phyloP scores from a whole-genome alignment of 2,888 invertebrate genomes.

The Syritta pipiens region DNA sequence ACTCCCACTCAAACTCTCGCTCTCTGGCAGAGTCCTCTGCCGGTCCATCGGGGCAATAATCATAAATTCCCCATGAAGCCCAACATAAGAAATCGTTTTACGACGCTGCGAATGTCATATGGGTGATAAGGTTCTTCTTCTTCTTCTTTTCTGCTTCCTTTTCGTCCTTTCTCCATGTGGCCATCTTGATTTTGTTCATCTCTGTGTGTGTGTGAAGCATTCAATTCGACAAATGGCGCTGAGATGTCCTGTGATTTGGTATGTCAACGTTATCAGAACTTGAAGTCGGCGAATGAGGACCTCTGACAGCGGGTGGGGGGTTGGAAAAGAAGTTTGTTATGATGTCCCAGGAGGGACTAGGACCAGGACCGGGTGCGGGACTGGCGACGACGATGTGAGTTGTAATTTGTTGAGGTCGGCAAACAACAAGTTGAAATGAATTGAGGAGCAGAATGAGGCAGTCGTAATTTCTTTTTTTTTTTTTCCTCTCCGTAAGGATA shows the following conservation, averaged over 20 bases:
- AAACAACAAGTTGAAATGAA: slow-evolving; percentile 66
- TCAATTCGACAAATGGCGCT: slow-evolving; percentile 57
- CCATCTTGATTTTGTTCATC: slow-evolving; percentile 37
- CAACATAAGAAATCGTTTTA: slow-evolving; percentile 67
- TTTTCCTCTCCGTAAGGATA: no score
- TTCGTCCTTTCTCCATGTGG: neutral
- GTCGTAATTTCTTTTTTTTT: slow-evolving; percentile 22
- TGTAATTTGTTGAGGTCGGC: slow-evolving; percentile 64
- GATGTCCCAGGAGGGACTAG: neutral
- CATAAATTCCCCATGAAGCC: slow-evolving; percentile 65
- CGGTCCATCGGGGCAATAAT: slow-evolving; percentile 48
- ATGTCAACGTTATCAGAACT: slow-evolving; percentile 60
- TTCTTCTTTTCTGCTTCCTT: neutral
- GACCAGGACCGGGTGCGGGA: slow-evolving; percentile 26
- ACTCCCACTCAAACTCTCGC: no score
- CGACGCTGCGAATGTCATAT: slow-evolving; percentile 48
- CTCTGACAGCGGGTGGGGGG: slow-evolving; percentile 42
- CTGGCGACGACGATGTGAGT: slow-evolving; percentile 37
- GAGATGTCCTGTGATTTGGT: slow-evolving; percentile 66
- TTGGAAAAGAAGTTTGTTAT: slow-evolving; percentile 32
- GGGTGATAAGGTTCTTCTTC: slow-evolving; percentile 34
- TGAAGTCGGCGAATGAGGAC: slow-evolving; percentile 19
- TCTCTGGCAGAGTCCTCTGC: neutral
- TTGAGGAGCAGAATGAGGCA: slow-evolving; percentile 27
- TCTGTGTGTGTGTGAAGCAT: slow-evolving; percentile 1